Percentiles rank a stretch among this genome's conserved stretches.
Conservation (phyloP, 2,797 vertebrate species). For the Lepilemur septentrionalis region DNA sequence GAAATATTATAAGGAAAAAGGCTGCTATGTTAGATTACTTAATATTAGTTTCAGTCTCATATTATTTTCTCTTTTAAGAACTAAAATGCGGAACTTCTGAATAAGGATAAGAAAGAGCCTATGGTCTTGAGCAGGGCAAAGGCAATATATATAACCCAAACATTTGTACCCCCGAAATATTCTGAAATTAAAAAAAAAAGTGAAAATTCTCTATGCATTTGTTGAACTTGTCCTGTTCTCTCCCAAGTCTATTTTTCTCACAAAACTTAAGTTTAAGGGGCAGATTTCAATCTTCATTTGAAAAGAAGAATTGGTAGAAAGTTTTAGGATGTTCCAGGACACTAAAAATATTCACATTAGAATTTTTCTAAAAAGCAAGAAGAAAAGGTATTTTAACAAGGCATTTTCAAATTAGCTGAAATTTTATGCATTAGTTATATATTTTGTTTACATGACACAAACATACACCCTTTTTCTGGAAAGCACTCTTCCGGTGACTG, state of each 20-base stretch:
- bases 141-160: no score
- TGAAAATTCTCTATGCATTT: not conserved
- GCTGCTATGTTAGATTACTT: not conserved
- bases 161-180: no score
- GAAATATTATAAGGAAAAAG: not conserved
- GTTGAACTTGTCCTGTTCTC: not conserved
- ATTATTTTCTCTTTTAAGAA: not conserved
- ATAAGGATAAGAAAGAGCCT: not conserved
- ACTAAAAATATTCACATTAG: no score
- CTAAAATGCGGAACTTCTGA: not conserved
- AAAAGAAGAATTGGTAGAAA: no score
- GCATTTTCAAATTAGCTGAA: not conserved
- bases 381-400: not conserved
- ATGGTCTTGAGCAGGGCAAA: not conserved
- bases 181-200: not conserved
- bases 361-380: not conserved
- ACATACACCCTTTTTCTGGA: not conserved
- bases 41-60: not conserved
- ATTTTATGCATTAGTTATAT: not conserved
- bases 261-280: not conserved
- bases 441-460: slow-evolving; percentile 8
- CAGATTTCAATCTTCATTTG: not conserved
- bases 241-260: not conserved
- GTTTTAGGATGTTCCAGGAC: no score
- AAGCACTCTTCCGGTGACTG: not conserved